Evolutionary conservation across 2,797 vertebrate species (phyloP).

Genomic region (Protonibea diacanthus): DNA sequence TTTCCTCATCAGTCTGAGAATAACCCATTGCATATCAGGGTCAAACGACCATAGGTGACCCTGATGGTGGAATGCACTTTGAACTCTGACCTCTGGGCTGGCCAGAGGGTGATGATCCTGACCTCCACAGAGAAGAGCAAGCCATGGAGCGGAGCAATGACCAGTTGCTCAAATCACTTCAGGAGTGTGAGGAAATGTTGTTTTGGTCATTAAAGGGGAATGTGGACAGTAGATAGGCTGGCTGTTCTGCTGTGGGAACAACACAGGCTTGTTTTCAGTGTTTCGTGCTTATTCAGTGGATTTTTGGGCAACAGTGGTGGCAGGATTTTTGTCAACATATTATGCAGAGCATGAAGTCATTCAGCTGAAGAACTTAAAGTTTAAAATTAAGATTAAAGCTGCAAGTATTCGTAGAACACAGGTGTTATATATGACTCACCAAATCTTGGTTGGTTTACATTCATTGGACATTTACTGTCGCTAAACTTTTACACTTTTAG

Average conservation of each 20-base stretch:
- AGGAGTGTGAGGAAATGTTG: conserved; percentile 42
- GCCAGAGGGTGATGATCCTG: conserved; percentile 57
- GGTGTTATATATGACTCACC: not conserved
- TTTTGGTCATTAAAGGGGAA: conserved; percentile 43
- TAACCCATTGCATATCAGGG: conserved; percentile 49
- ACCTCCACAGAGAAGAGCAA: conserved; percentile 56
- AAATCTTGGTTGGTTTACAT: not conserved
- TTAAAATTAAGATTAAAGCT: no score
- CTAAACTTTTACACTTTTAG: not conserved
- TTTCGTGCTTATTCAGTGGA: conserved; percentile 9
- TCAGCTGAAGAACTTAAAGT: not conserved
- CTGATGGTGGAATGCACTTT: conserved; percentile 65
- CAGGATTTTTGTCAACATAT: not conserved
- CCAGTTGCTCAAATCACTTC: conserved; percentile 72
- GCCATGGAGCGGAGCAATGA: conserved; percentile 15
- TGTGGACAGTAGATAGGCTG: conserved; percentile 25
- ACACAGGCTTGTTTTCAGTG: conserved; percentile 30
- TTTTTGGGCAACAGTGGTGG: conserved; percentile 7
- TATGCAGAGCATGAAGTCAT: not conserved
- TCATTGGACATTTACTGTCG: not conserved
- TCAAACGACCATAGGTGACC: conserved; percentile 62
- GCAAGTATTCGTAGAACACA: not conserved
- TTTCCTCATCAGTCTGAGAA: conserved; percentile 67
- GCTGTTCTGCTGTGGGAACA: conserved; percentile 21
- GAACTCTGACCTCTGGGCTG: conserved; percentile 75